Evolutionary conservation across 1,140 invertebrate species (phyloP).

Genomic region (Drosophila grimshawi): DNA sequence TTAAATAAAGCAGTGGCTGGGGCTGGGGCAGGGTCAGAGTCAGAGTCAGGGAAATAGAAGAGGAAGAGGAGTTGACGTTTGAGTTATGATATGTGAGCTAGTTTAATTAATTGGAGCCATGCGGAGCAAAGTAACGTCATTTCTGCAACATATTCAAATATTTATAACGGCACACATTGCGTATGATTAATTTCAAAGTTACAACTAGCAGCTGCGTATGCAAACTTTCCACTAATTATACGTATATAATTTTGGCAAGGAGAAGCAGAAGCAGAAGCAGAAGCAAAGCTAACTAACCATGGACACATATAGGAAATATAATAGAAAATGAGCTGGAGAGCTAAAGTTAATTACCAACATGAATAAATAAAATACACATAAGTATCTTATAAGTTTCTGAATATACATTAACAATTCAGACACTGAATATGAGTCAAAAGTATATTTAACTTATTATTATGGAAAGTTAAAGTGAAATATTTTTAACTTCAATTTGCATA

Average conservation of each 20-base stretch:
- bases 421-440: too few relatives aligned
- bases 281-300: background rate
- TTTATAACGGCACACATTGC: slow-evolving; percentile 22
- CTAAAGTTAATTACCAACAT: too few relatives aligned
- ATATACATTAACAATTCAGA: too few relatives aligned
- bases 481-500: background rate
- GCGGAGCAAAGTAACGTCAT: slow-evolving; percentile 4
- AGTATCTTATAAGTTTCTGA: too few relatives aligned
- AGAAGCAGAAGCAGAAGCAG: too few relatives aligned
- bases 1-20: too few relatives aligned
- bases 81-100: slow-evolving; percentile 29
- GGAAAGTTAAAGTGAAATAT: too few relatives aligned
- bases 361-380: too few relatives aligned
- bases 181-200: slow-evolving; percentile 43
- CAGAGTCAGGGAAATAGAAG: too few relatives aligned
- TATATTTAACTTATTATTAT: too few relatives aligned
- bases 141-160: slow-evolving; percentile 12
- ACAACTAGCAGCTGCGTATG: background rate
- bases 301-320: too few relatives aligned
- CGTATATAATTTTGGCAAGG: background rate
- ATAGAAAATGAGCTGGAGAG: too few relatives aligned
- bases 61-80: slow-evolving; percentile 11
- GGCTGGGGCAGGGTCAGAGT: background rate
- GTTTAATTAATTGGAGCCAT: slow-evolving; percentile 40
- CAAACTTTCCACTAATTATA: background rate